These are phyloP conservation scores for Drosophila suboccidentalis DNA, from an alignment of 2,888 invertebrate species.

Conservation along the genomic window DNA sequence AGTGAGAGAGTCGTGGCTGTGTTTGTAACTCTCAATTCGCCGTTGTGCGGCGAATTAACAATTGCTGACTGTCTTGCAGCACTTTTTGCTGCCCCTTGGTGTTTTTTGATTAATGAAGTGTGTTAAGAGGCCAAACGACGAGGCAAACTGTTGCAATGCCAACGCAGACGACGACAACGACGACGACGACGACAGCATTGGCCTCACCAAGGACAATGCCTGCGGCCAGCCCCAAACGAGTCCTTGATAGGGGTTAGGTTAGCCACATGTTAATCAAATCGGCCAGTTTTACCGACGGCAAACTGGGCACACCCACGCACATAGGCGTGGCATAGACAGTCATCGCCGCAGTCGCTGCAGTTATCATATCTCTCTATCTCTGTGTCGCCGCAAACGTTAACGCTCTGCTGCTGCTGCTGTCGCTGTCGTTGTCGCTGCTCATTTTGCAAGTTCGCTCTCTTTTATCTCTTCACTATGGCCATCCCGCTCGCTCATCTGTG, in stretches of 20 bases:
- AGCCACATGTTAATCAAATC: constrained; percentile 48
- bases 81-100: constrained; percentile 52
- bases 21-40: constrained; percentile 37
- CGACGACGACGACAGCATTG: constrained; percentile 17
- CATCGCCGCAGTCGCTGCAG: constrained; percentile 25
- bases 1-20: constrained; percentile 6
- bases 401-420: constrained; percentile 32
- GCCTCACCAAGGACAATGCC: constrained; percentile 74
- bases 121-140: constrained; percentile 84
- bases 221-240: constrained; percentile 54
- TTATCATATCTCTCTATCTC: constrained; percentile 76
- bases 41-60: constrained; percentile 41
- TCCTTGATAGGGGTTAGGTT: constrained; percentile 70
- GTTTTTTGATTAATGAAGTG: constrained; percentile 83
- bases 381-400: constrained; percentile 63
- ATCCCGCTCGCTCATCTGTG: constrained; percentile 57
- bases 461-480: constrained; percentile 69
- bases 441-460: constrained; percentile 57
- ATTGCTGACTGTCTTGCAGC: constrained; percentile 30
- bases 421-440: constrained; percentile 54
- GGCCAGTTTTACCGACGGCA: constrained; percentile 46
- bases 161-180: constrained; percentile 33
- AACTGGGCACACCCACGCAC: constrained; percentile 15
- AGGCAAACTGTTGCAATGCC: constrained; percentile 61
- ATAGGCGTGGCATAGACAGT: constrained; percentile 72